Percentiles rank a stretch among this genome's conserved stretches.
Conservation (phyloP, 2,113 vertebrate species). For the Anser brachyrhynchus region DNA sequence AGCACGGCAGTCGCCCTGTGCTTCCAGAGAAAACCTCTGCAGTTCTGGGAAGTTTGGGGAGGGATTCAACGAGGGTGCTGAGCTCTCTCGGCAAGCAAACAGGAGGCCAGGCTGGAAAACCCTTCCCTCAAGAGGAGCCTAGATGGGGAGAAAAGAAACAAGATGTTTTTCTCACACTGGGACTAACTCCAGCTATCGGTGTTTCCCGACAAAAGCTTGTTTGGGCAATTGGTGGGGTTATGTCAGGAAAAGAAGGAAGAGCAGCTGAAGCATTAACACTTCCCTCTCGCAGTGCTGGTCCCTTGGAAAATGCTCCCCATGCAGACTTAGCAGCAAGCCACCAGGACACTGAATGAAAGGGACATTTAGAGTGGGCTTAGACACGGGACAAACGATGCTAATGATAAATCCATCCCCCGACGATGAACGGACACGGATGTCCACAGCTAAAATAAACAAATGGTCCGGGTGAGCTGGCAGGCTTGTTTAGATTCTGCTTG, state of each 20-base stretch:
- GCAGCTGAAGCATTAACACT: not conserved
- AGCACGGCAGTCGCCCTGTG: accelerated
- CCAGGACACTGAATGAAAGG: conserved; percentile 32
- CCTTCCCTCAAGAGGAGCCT: not conserved
- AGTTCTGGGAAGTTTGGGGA: conserved; percentile 6
- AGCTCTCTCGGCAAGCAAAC: not conserved
- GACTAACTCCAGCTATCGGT: not conserved
- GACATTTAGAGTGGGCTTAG: not conserved
- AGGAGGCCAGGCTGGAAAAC: not conserved
- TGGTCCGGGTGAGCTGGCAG: conserved; percentile 13
- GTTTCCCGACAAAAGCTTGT: not conserved
- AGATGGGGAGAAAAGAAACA: not conserved
- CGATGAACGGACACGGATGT: conserved; percentile 44
- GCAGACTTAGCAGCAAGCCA: not conserved
- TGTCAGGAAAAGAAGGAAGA: not conserved
- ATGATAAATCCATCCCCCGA: conserved; percentile 41
- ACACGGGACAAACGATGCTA: conserved; percentile 28
- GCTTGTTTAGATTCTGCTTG: conserved; percentile 69
- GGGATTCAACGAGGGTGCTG: not conserved
- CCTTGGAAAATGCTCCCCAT: not conserved
- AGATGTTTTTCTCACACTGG: not conserved
- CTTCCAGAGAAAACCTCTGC: not conserved
- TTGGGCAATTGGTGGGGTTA: not conserved
- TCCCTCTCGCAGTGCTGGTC: conserved; percentile 4
- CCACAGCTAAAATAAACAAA: conserved; percentile 78